Evolutionary conservation across 1,140 invertebrate species (phyloP).

Genomic region (Nephotettix cincticeps): DNA sequence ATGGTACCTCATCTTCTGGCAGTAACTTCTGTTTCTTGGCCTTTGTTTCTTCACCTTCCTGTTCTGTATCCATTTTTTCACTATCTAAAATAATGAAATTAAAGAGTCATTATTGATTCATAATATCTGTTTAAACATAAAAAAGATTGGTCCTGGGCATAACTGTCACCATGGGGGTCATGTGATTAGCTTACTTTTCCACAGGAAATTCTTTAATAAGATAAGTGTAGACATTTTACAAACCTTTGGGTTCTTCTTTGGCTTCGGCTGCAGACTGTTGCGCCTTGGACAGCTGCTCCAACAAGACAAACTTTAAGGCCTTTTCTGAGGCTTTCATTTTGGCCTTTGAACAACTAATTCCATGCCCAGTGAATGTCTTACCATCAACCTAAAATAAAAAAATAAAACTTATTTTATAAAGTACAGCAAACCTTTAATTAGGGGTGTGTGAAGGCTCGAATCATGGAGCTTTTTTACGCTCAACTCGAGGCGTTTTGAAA

Average conservation of each 20-base stretch:
- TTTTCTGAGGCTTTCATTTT: slow-evolving; percentile 69
- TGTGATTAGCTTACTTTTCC: no score
- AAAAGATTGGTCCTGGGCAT: no score
- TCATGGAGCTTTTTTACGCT: no score
- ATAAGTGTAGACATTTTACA: no score
- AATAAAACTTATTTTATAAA: no score
- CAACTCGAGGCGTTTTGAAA: no score
- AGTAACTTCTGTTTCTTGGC: slow-evolving; percentile 33
- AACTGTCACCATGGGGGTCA: no score
- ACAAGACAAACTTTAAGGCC: slow-evolving; percentile 65
- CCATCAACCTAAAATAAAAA: slow-evolving; percentile 50
- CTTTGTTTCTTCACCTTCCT: not conserved
- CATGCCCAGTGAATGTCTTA: slow-evolving; percentile 54
- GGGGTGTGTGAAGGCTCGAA: no score
- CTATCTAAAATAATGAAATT: not conserved
- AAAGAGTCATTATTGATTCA: no score
- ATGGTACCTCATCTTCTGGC: slow-evolving; percentile 61
- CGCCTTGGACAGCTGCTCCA: slow-evolving; percentile 62
- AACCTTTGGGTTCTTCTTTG: slow-evolving; percentile 26
- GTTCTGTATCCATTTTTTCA: not conserved
- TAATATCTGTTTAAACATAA: no score
- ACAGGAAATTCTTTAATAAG: no score
- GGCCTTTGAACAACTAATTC: slow-evolving; percentile 54
- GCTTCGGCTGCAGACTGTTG: slow-evolving; percentile 41
- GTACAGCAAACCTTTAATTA: no score